Base-by-base conservation (phyloP, 2,113 vertebrate genomes). In the Eubucco bourcierii region DNA sequence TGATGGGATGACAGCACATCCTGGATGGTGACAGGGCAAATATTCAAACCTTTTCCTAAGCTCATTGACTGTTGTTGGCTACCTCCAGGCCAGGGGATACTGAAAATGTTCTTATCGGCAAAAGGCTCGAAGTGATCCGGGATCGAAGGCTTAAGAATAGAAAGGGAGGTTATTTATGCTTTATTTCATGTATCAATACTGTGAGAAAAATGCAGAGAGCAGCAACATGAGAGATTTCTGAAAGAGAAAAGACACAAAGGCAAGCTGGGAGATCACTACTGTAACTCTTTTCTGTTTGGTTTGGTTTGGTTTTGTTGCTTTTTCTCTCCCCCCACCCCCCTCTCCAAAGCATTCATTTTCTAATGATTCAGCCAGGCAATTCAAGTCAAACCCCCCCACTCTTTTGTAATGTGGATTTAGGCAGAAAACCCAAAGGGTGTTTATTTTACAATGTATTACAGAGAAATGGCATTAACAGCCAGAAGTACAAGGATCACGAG, bases 101-200 rank as follows among this genome's bases (percentile, higher is more conserved):
- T 75, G 84, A 44, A 72, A 92, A 93, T 78, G 87, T 33, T 87
- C 82, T 89, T 77, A 87, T 58, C 7, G 60, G 88, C 44, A 84
- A 93, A 75, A 80, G 85, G 91, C 85, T 94, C 1, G 1, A 46
- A 81, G 90, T 63, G 87, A 80, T 83, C 73, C 34, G 87, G 87
- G 80, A 90, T 80, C 44, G 75, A 93, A 94, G 89, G 87, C 84
- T 96, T 94, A 96, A 91, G 85, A 95, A 93, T 41, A 95, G 84
- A 94, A 95, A 94, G 87, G 60, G 89, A 90, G 87, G 85, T 91
- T 94, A 88, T 96, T 94, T 96, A 88, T 88, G 76, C 86, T 93
- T 80, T 86, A 93, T 94, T 96, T 96, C 73, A 61, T 28, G 61
- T 86, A 90, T 91, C 95, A 83, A 92, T 95, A 94, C 79, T 63